Evolutionary conservation across 1,140 invertebrate species (phyloP), one percentile per base, ranked within the genome.

Genomic region (Pseudomyrmex gracilis): DNA sequence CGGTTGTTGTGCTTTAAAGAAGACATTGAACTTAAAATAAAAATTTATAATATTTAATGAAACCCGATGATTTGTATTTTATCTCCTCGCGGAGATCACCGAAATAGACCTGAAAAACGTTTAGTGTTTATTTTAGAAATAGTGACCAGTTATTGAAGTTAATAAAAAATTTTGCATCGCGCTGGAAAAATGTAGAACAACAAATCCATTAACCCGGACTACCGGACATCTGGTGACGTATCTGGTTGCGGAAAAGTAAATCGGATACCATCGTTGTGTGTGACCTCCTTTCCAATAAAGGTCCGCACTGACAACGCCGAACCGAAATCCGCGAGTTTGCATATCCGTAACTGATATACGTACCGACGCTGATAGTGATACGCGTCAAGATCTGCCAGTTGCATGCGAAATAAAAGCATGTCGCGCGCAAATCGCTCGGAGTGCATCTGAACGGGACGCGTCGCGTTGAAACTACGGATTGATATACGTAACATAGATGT

Each of bases 401-500:
- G 76, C 76, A 70, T 34, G n/a, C 53, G 43, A 43, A 60, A 71
- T 70, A 70, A 80, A 80, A 80, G 76, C 76, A 49, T 43, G 76
- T 80, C 76, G 66, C 15, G 63, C 17, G 20, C 51, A 78, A 43
- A 7, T 24, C 34, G 47, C 12, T 7, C 61, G 49, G 57, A 70
- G 76, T 58, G 53, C 64, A 68, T 70, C 15, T 64, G 51, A 68
- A 57, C 71, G 13, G 22, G 49, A 45, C 43, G 58, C 61, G 66
- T 73, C 61, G 70, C 55, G 47, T 22, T 22, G 51, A 82, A 77
- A 88, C 73, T 34, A 34, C 68, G 82, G 76, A 90, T 90, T 87
- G 90, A 90, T 90, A 90, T 90, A 85, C 80, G 87, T 87, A 76
- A 90, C 90, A 85, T 86, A 73, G 83, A 82, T 73, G 34, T 34